phyloP scores from a whole-genome alignment of 2,888 invertebrate species.

The Rhyacophila evoluta region DNA sequence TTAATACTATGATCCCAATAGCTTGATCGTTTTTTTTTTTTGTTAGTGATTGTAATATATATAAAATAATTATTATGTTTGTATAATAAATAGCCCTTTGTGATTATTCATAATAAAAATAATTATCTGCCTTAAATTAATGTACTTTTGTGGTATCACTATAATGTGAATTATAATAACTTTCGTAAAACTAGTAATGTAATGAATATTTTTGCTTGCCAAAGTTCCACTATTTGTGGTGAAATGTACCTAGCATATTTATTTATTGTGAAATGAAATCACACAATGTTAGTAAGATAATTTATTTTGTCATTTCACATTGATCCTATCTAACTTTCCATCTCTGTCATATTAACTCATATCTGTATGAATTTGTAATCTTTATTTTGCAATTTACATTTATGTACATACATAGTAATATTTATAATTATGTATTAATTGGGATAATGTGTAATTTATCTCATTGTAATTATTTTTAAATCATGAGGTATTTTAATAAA shows the following conservation, averaged over 20 bases:
- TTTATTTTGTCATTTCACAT: not conserved
- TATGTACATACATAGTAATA: not conserved
- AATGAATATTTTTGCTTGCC: constrained; percentile 22
- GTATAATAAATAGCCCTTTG: not conserved
- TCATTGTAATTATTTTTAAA: constrained; percentile 43
- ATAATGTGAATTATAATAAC: not conserved
- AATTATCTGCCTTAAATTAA: constrained; percentile 6
- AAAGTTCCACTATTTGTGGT: constrained; percentile 3
- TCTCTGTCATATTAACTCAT: not conserved
- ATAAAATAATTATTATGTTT: not conserved
- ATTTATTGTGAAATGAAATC: not conserved
- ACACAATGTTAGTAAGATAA: not conserved
- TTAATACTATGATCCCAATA: no score
- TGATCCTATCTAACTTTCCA: not conserved
- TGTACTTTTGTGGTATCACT: not conserved
- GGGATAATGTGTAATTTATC: constrained; percentile 20
- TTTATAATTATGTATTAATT: not conserved
- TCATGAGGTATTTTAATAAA: constrained; percentile 23
- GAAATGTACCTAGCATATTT: constrained; percentile 14
- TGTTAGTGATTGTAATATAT: constrained; percentile 13
- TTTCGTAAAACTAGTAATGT: not conserved
- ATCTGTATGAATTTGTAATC: not conserved
- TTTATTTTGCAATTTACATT: not conserved
- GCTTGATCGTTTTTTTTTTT: not conserved
- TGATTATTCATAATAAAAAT: not conserved